phyloP scores from a whole-genome alignment of 2,888 invertebrate genomes.

The Thyatira batis region DNA sequence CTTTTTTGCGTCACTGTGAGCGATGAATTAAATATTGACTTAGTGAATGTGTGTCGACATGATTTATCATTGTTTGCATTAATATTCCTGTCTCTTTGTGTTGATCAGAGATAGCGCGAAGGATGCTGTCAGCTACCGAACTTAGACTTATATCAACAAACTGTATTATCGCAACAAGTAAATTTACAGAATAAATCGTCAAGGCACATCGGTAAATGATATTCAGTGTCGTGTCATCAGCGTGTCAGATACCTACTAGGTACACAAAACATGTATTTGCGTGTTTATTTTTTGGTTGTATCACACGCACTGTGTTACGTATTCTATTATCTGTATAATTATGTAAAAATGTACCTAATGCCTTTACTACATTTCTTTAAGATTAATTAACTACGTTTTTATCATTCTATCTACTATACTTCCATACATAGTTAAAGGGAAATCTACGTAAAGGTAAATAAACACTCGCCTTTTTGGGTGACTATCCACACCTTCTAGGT shows the following conservation, averaged over 20 bases:
- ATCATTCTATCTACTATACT: neutral
- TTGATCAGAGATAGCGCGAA: constrained; percentile 41
- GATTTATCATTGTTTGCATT: constrained; percentile 47
- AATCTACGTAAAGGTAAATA: neutral
- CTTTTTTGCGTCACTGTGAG: constrained; percentile 17
- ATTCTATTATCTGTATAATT: neutral
- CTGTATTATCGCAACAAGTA: constrained; percentile 15
- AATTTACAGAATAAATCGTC: constrained; percentile 24
- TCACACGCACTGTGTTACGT: neutral
- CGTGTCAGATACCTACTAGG: neutral
- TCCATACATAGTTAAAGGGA: neutral
- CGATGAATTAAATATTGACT: constrained; percentile 44
- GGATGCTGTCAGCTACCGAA: constrained; percentile 47
- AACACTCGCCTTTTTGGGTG: no score
- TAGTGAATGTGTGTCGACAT: constrained; percentile 30
- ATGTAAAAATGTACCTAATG: no score
- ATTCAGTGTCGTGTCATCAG: neutral
- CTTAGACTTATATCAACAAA: constrained; percentile 38
- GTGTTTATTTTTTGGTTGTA: neutral
- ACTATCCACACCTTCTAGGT: no score
- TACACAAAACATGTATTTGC: no score
- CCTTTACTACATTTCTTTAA: no score
- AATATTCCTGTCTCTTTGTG: constrained; percentile 32
- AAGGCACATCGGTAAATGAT: neutral
- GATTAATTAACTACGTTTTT: no score